These are phyloP conservation scores for Baryphthengus martii DNA, from an alignment of 2,113 vertebrate species.

Conservation along the genomic window DNA sequence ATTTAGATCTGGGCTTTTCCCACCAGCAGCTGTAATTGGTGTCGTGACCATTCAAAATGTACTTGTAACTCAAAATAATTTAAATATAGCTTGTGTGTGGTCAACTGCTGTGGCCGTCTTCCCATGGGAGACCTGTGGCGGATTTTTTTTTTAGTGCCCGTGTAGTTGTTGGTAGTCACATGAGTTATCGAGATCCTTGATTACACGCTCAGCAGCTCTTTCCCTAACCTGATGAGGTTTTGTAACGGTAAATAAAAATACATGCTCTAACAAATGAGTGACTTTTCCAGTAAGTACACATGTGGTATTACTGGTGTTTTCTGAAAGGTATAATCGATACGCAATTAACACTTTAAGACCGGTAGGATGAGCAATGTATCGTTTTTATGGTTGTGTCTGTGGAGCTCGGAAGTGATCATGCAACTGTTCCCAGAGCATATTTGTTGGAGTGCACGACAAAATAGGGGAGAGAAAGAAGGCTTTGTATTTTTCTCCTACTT, in stretches of 20 bases:
- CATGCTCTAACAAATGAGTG: not conserved
- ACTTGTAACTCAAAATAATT: not conserved
- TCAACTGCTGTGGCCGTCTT: not conserved
- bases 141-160: not conserved
- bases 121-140: not conserved
- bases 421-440: not conserved
- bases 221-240: not conserved
- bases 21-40: not conserved
- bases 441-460: not conserved
- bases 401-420: not conserved
- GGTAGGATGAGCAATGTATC: not conserved
- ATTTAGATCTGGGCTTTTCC: not conserved
- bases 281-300: slow-evolving; percentile 1
- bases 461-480: not conserved
- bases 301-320: slow-evolving; percentile 5
- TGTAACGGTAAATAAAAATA: slow-evolving; percentile 12
- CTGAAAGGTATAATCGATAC: slow-evolving; percentile 2
- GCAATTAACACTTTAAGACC: slow-evolving; percentile 8
- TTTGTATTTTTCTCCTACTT: not conserved
- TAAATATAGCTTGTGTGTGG: not conserved
- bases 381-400: not conserved
- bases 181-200: not conserved
- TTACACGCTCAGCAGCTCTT: not conserved
- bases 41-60: not conserved
- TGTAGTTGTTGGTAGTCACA: slow-evolving; percentile 29